Base-by-base conservation (phyloP, 2,113 vertebrate genomes). In the Marmota monax region DNA sequence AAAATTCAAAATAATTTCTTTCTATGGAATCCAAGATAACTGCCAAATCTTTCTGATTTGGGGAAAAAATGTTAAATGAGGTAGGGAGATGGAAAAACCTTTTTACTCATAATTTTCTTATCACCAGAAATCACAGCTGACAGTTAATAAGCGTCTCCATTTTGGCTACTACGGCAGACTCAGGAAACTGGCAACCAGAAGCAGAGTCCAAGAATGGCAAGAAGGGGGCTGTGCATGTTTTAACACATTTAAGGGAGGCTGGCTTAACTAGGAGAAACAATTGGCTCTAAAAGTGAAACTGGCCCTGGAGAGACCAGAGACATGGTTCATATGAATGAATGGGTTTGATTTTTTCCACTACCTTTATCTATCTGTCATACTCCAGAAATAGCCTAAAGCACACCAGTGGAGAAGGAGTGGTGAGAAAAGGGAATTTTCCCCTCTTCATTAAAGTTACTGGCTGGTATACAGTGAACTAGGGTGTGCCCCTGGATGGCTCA, bases 321-420 rank as follows among this genome's bases (percentile, higher is more conserved):
- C 29, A 90, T 74, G n/a, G 72, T 86, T 95, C 84, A 92, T 67
- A 72, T 76, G 90, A 98, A 96, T 58, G 51, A 93, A 87, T 1
- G 12, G 29, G 84, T 92, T 65, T 84, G 48, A 92, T 88, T 97
- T 95, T 63, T 96, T 94, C 86, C n/a, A 96, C 72, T 92, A 92
- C 32, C 27, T n/a, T 92, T 95, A 42, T 72, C 69, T 92, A 67
- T 80, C 63, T 88, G 39, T 88, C 88, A 95, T 72, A 96, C 4
- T 92, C 32, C 67, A 96, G 73, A 95, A 97, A 96, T 85, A 96
- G 61, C 65, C 51, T 91, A 88, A 88, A 91, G 32, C 67, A 65
- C 63, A 96, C 34, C 63, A 85, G 13, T 85, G 53, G 82, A 93
- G 67, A 67, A 77, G 32, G 14, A 78, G n/a, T 29, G 7, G n/a